Evolutionary conservation across 2,797 vertebrate genomes (phyloP), one percentile per base, ranked within the genome.

Genomic region (Cynopterus sphinx): DNA sequence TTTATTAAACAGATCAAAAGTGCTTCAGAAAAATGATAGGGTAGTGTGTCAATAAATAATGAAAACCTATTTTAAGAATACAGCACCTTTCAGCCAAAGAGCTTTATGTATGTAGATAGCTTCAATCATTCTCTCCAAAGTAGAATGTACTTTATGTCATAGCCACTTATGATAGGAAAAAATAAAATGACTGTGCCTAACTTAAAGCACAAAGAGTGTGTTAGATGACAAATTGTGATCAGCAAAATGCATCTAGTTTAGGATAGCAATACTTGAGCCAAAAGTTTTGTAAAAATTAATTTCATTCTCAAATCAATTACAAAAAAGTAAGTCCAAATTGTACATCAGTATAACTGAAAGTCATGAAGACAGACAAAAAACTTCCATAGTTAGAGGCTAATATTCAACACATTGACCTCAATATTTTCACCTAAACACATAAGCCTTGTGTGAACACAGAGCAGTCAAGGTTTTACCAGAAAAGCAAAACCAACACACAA

Each of bases 1-100:
- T 92, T 93, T 97, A 95, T 86, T 94, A 96, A 97, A 79, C 33
- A 86, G 13, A 75, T 95, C 71, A 81, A 91, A 95, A 75, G 78
- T 90, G 13, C 17, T 94, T 96, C 41, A 90, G 46, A 78, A 97
- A 95, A 96, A 95, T 83, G 55, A 77, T 41, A 57, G 10, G n/a
- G 19, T 63, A 93, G 61, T 71, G 57, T 92, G 90, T 71, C 85
- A 96, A 95, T 91, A 96, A 97, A 92, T 95, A 95, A 79, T 70
- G 53, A 94, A 86, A 94, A n/a, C 13, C 43, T 70, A 41, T 93
- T 96, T 97, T 59, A 94, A 36, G 13, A 87, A 83, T 83, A 77
- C 0, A 88, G 15, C 31, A 90, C n/a, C 26, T 94, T 94, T 79
- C 87, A 87, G 68, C 77, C 43, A 78, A 96, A 96, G 90, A 93